phyloP scores from a whole-genome alignment of 2,888 invertebrate species.

The Drosophila pseudotalamancana region DNA sequence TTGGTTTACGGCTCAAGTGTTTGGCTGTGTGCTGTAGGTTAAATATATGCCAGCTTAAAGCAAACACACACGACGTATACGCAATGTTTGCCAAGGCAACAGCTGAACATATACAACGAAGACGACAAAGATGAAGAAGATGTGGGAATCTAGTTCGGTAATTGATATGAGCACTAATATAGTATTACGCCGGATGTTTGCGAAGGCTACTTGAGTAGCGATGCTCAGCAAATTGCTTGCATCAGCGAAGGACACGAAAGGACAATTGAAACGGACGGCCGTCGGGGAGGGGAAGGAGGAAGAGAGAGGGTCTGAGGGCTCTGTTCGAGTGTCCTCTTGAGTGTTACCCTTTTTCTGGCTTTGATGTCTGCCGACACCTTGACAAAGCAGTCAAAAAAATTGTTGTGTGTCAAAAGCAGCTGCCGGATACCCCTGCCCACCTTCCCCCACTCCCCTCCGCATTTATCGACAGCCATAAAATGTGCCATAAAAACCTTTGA shows the following conservation, averaged over 20 bases:
- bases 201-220: constrained; percentile 38
- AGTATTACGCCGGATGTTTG: constrained; percentile 56
- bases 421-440: constrained; percentile 18
- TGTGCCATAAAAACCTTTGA: constrained; percentile 23
- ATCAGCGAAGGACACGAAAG: constrained; percentile 39
- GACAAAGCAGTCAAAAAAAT: constrained; percentile 27
- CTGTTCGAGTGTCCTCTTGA: constrained; percentile 23
- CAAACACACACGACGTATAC: constrained; percentile 48
- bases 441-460: neutral
- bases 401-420: constrained; percentile 68
- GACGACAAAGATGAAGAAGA: neutral
- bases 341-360: constrained; percentile 17
- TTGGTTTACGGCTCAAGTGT: constrained; percentile 63
- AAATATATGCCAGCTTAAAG: constrained; percentile 39
- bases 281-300: too few species aligned
- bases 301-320: neutral
- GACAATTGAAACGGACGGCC: constrained; percentile 45
- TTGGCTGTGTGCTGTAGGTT: constrained; percentile 46
- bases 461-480: constrained; percentile 14
- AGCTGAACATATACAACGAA: neutral
- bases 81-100: constrained; percentile 42
- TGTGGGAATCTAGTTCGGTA: constrained; percentile 16
- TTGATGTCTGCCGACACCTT: constrained; percentile 26
- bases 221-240: constrained; percentile 40
- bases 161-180: constrained; percentile 60